phyloP scores from a whole-genome alignment of 2,888 invertebrate genomes.

The Cephus spinipes region DNA sequence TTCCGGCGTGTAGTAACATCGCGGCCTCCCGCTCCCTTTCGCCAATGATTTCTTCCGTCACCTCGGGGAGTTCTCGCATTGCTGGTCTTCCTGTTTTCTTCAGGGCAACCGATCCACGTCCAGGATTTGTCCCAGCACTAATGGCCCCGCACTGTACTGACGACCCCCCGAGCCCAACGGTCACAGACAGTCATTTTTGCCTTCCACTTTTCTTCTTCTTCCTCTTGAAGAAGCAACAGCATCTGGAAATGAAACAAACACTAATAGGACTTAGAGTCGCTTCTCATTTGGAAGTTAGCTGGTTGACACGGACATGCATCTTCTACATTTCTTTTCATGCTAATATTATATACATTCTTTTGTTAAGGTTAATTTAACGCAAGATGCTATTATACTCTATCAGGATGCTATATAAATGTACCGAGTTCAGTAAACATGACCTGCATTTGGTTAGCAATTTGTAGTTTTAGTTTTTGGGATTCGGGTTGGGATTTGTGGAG shows the following conservation, averaged over 20 bases:
- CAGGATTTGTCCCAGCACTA: constrained; percentile 44
- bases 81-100: constrained; percentile 16
- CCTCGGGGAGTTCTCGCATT: constrained; percentile 22
- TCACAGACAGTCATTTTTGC: constrained; percentile 88
- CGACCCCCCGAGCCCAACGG: constrained; percentile 73
- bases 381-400: not conserved
- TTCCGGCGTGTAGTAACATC: constrained; percentile 73
- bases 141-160: constrained; percentile 60
- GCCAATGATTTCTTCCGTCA: constrained; percentile 18
- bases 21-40: constrained; percentile 70
- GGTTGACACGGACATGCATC: constrained; percentile 49
- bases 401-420: not conserved
- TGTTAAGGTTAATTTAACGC: not conserved
- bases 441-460: not conserved
- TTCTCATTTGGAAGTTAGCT: constrained; percentile 32
- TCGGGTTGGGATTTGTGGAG: not conserved
- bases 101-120: constrained; percentile 25
- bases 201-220: constrained; percentile 98
- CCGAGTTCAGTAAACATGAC: not conserved
- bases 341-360: not conserved
- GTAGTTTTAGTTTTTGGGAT: not conserved
- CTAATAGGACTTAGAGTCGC: constrained; percentile 66
- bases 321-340: not conserved
- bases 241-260: constrained; percentile 78
- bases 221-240: constrained; percentile 99